Evolutionary conservation across 1,140 invertebrate genomes (phyloP).

Genomic region (Nasonia giraulti): DNA sequence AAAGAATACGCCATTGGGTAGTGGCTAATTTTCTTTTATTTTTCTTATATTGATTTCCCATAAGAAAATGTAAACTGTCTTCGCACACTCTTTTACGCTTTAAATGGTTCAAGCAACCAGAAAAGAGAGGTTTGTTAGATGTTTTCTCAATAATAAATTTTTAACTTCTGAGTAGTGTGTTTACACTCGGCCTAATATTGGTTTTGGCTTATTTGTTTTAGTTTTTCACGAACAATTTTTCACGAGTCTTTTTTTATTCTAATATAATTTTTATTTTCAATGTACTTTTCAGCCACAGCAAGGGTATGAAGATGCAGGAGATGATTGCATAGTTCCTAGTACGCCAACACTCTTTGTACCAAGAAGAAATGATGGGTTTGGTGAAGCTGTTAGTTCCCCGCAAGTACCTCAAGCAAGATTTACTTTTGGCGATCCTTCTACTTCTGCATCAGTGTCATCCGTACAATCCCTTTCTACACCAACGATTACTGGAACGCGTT

Average conservation of each 20-base stretch:
- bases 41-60: too few relatives aligned
- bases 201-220: too few relatives aligned
- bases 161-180: too few relatives aligned
- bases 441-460: slow-evolving; percentile 65
- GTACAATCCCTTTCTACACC: slow-evolving; percentile 63
- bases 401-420: slow-evolving; percentile 83
- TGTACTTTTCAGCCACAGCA: slow-evolving; percentile 66
- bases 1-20: too few relatives aligned
- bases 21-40: too few relatives aligned
- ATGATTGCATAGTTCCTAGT: slow-evolving; percentile 93
- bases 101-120: too few relatives aligned
- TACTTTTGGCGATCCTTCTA: slow-evolving; percentile 80
- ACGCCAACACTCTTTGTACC: slow-evolving; percentile 91
- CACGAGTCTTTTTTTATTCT: background rate
- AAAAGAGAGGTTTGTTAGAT: too few relatives aligned
- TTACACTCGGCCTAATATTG: too few relatives aligned
- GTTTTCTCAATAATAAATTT: too few relatives aligned
- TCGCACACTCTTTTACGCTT: too few relatives aligned
- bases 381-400: slow-evolving; percentile 93
- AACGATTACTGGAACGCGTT: slow-evolving; percentile 58
- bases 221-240: background rate
- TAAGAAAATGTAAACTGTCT: too few relatives aligned
- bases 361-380: slow-evolving; percentile 89
- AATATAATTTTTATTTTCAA: background rate
- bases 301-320: slow-evolving; percentile 82